A percentile compares a stretch with the other conserved stretches of the same genome.
Conservation (phyloP, 2,113 vertebrate species). For the sheep (Ovis aries) region ARS-UI_Ramb_v3.0 NC_056058.1:11828001-11828500, state of each 20-base stretch:
- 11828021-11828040: neutral
- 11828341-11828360: neutral
- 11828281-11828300: neutral
- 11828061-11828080: neutral
- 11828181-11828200: neutral
- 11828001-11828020: neutral
- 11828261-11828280: neutral
- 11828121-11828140: neutral
- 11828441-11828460: neutral
- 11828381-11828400: neutral
- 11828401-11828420: neutral
- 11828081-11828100: neutral
- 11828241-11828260: neutral
- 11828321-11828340: neutral
- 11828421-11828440: neutral
- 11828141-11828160: neutral
- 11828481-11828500: neutral
- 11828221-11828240: neutral
- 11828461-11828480: neutral
- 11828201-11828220: neutral
- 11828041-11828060: neutral
- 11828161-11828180: neutral
- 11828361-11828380: neutral
- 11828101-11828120: neutral
- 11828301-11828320: neutral